Base-by-base conservation (phyloP, 1,140 invertebrate species). In the Vanessa atalanta region DNA sequence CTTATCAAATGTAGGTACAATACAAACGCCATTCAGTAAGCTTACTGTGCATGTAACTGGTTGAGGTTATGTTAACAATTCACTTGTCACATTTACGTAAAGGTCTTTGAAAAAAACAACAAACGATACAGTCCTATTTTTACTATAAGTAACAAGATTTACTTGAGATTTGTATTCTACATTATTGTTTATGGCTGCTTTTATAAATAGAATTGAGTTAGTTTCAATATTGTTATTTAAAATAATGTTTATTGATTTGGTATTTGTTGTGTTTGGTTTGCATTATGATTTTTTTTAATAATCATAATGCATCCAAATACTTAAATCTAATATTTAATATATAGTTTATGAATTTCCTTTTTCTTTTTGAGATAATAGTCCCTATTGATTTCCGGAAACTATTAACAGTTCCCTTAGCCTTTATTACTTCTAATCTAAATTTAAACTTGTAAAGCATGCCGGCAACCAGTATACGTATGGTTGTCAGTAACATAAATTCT, bases 31-130 rank as follows among this genome's bases (percentile, higher is more conserved):
- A 57, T 31, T 61, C 78, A 65, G 72, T 74, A 79, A 76, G 74
- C 76, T 64, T 70, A 47, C 73, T 72, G 51, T 79, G 78, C 78
- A 77, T 77, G 75, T 79, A 69, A 77, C 70, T 60, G 66, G 72
- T 60, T 15, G n/a, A 71, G n/a, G 68, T 61, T 70, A 31, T 13
- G 20, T 23, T 15, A n/a, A 70, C 61, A 50, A 48, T 70, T 70
- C 57, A 20, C 23, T 61, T 61, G 53, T 61, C 57, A 11, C 26
- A 37, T n/a, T n/a, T 61, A 61, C 31, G 14, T 31, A 31, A 31
- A 37, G 57, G 15, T 37, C 12, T 61, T 61, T 37, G 14, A 61
- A 57, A 20, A 57, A 23, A 31, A 16, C 20, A 55, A 55, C 53
- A 57, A 11, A 12, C 20, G 48, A 14, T 37, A 1, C 57, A 61